Evolutionary conservation across 2,888 invertebrate species (phyloP).

Genomic region (Caenorhabditis sp.): DNA sequence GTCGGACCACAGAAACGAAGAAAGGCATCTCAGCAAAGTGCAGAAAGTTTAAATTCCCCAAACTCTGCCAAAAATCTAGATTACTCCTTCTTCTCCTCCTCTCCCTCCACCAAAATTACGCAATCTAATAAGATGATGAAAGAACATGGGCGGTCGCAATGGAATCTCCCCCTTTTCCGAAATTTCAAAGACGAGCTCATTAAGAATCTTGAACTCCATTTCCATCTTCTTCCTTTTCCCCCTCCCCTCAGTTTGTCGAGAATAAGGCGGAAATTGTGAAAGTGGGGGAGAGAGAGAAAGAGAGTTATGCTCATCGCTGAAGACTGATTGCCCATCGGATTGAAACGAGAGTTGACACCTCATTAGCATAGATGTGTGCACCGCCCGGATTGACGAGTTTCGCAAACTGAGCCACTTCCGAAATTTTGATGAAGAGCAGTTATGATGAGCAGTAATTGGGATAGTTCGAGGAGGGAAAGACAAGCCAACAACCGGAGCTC

Average conservation of each 20-base stretch:
- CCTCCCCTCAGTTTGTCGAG: constrained; percentile 51
- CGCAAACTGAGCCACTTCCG: constrained; percentile 36
- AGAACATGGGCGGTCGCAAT: constrained; percentile 37
- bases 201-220: constrained; percentile 47
- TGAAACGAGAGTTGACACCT: constrained; percentile 64
- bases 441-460: constrained; percentile 27
- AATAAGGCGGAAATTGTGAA: constrained; percentile 54
- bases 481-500: background rate
- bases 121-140: constrained; percentile 48
- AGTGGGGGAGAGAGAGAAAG: constrained; percentile 31
- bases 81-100: background rate
- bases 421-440: constrained; percentile 41
- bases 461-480: background rate
- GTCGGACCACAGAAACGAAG: background rate
- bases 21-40: background rate
- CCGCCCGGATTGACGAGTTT: constrained; percentile 43
- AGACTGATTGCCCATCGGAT: constrained; percentile 61
- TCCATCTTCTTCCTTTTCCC: background rate
- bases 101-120: constrained; percentile 32
- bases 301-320: constrained; percentile 23
- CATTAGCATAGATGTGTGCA: constrained; percentile 61
- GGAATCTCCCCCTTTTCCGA: constrained; percentile 35
- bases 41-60: background rate
- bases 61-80: background rate
- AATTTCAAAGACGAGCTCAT: constrained; percentile 55